Evolutionary conservation across 2,888 invertebrate species (phyloP).

Genomic region (Macropis europaea): DNA sequence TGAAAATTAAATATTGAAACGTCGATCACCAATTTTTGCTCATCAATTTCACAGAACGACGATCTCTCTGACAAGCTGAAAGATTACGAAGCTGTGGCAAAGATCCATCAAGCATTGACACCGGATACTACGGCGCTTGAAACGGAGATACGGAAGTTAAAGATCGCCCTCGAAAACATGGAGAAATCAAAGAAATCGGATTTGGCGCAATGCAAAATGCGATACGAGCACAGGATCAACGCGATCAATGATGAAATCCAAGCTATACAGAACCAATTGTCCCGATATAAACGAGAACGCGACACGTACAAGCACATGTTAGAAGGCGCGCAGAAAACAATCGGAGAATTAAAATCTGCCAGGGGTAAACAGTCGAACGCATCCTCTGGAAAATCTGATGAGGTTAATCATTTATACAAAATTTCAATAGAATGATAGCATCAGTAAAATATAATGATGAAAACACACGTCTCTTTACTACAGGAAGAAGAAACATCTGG

Average conservation of each 20-base stretch:
- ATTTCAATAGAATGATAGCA: neutral
- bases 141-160: constrained; percentile 87
- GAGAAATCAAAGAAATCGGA: constrained; percentile 90
- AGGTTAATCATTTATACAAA: constrained; percentile 75
- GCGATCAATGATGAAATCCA: constrained; percentile 91
- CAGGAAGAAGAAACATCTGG: constrained; percentile 57
- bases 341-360: constrained; percentile 86
- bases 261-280: constrained; percentile 88
- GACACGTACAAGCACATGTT: constrained; percentile 95
- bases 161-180: constrained; percentile 83
- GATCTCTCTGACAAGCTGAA: constrained; percentile 90
- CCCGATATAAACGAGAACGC: constrained; percentile 91
- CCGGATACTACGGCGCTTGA: constrained; percentile 89
- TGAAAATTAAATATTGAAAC: neutral
- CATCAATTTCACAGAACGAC: constrained; percentile 83
- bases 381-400: constrained; percentile 88
- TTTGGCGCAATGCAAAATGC: constrained; percentile 88
- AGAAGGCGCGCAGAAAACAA: constrained; percentile 92
- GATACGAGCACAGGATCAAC: constrained; percentile 92
- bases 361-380: constrained; percentile 75
- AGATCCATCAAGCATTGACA: constrained; percentile 89
- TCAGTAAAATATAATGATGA: neutral
- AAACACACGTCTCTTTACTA: neutral
- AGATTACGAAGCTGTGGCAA: constrained; percentile 91
- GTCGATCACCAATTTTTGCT: neutral